phyloP scores from a whole-genome alignment of 2,113 vertebrate species.

The Colossoma macropomum region DNA sequence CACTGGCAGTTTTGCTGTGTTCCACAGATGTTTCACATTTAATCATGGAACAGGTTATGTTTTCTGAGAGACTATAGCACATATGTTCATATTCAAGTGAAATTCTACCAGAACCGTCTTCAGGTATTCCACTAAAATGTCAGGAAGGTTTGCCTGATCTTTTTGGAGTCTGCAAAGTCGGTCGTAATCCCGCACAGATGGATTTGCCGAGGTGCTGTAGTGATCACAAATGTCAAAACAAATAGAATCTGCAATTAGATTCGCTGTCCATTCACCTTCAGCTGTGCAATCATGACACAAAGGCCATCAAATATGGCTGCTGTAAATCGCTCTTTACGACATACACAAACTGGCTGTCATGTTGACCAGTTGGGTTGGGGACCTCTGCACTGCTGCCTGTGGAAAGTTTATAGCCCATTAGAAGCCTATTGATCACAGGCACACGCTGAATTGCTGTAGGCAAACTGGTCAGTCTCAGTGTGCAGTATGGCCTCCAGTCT shows the following conservation, averaged over 20 bases:
- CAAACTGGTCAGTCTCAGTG: constrained; percentile 39
- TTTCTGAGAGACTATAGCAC: background rate
- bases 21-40: background rate
- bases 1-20: background rate
- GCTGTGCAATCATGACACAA: constrained; percentile 19
- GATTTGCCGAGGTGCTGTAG: constrained; percentile 22
- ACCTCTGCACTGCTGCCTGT: constrained; percentile 12
- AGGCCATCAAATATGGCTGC: background rate
- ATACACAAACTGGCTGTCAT: constrained; percentile 36
- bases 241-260: constrained; percentile 42
- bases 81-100: background rate
- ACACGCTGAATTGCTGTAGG: constrained; percentile 19
- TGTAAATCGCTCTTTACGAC: constrained; percentile 35
- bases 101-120: background rate
- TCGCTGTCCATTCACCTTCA: constrained; percentile 6
- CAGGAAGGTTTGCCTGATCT: constrained; percentile 30
- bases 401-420: constrained; percentile 49
- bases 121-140: constrained; percentile 7
- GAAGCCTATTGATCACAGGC: constrained; percentile 51
- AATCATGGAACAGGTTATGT: background rate
- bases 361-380: constrained; percentile 6
- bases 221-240: constrained; percentile 44
- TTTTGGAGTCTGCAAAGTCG: constrained; percentile 1
- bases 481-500: constrained; percentile 48
- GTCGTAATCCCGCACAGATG: constrained; percentile 1